Evolutionary conservation across 2,797 vertebrate genomes (phyloP).

Genomic region (Acipenser ruthenus): DNA sequence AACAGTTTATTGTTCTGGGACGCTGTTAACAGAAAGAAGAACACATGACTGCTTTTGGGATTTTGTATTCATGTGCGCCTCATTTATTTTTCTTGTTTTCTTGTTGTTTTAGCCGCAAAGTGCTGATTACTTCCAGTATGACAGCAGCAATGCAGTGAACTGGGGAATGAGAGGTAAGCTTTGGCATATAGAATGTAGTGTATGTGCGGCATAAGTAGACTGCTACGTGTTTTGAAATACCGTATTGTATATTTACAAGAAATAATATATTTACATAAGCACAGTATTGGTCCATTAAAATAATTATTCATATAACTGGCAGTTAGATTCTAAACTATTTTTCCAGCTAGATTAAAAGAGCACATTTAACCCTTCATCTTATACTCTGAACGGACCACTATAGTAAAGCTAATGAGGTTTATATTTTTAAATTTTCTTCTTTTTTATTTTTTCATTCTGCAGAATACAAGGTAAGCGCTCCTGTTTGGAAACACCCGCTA

Average conservation of each 20-base stretch:
- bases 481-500: neutral
- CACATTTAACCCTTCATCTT: neutral
- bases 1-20: too few species aligned
- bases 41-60: too few species aligned
- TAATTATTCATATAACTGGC: neutral
- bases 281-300: neutral
- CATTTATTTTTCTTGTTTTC: neutral
- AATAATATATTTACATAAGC: neutral
- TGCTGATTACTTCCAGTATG: constrained; percentile 85
- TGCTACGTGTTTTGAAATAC: neutral
- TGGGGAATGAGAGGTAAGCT: constrained; percentile 84
- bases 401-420: neutral
- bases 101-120: constrained; percentile 71
- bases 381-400: neutral
- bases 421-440: neutral
- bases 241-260: neutral
- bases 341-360: neutral
- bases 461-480: constrained; percentile 85
- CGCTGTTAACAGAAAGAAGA: too few species aligned
- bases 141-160: constrained; percentile 79
- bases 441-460: constrained; percentile 46
- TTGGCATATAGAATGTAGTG: constrained; percentile 7
- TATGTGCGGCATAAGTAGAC: neutral
- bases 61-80: constrained; percentile 5
- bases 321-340: neutral